Evolutionary conservation across 2,113 vertebrate genomes (phyloP).

Genomic region (Myanophis thanlyinensis): DNA sequence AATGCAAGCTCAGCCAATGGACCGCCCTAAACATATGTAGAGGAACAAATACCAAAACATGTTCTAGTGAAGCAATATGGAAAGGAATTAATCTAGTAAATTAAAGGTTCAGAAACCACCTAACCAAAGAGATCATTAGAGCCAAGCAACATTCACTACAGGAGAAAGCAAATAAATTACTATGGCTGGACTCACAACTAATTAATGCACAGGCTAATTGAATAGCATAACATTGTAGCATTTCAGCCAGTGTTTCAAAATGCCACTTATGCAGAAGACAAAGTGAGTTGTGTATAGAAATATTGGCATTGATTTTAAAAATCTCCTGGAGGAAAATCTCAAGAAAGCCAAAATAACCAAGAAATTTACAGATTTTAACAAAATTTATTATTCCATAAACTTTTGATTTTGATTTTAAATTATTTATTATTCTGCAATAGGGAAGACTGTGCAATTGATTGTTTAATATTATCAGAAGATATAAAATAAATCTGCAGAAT

Average conservation of each 20-base stretch:
- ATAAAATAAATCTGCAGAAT: not conserved
- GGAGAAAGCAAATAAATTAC: not conserved
- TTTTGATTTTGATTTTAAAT: not conserved
- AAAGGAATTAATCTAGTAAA: not conserved
- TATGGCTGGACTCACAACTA: not conserved
- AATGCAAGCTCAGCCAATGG: not conserved
- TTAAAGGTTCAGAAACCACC: not conserved
- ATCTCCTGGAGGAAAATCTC: not conserved
- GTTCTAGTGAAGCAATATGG: fast-evolving
- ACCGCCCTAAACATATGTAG: not conserved
- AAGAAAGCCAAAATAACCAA: not conserved
- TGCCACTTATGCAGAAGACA: not conserved
- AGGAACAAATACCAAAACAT: not conserved
- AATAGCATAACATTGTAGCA: not conserved
- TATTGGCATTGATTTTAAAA: not conserved
- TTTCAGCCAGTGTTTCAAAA: fast-evolving
- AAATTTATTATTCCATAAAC: not conserved
- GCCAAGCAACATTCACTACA: not conserved
- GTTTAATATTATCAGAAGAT: not conserved
- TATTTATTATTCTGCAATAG: not conserved
- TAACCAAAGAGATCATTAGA: fast-evolving
- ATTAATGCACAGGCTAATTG: not conserved
- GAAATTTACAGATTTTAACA: not conserved
- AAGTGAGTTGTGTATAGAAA: not conserved
- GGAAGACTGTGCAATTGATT: not conserved